Percentiles rank a stretch among this genome's conserved stretches.
These are phyloP conservation scores for Sinocyclocheilus maitianheensis DNA, from an alignment of 2,113 vertebrate genomes.

Conservation along the genomic window DNA sequence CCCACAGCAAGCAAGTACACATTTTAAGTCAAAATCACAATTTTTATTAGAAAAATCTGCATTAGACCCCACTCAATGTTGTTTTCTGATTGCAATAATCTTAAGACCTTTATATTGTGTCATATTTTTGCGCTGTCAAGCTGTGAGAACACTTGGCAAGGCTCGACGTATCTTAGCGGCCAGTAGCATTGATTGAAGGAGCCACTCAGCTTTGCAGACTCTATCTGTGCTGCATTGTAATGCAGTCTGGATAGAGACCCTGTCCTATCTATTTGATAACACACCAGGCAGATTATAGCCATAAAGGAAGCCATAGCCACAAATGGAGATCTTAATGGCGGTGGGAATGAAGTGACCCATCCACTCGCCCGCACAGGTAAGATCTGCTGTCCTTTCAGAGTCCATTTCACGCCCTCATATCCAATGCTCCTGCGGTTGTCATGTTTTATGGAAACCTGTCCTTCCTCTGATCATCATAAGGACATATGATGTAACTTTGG, in stretches of 20 bases:
- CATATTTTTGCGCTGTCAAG: constrained; percentile 11
- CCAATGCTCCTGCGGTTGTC: constrained; percentile 22
- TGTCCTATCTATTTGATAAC: constrained; percentile 34
- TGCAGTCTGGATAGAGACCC: constrained; percentile 41
- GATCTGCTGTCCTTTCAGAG: constrained; percentile 42
- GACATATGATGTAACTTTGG: constrained; percentile 30
- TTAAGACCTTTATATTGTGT: background rate
- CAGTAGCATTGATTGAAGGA: constrained; percentile 47
- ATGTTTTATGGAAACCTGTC: constrained; percentile 30
- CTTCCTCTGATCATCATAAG: constrained; percentile 27
- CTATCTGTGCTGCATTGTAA: constrained; percentile 52
- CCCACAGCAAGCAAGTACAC: background rate
- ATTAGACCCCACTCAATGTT: background rate
- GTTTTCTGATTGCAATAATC: constrained; percentile 9
- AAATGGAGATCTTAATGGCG: constrained; percentile 25
- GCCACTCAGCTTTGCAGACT: constrained; percentile 36
- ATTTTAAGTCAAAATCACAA: background rate
- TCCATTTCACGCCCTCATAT: constrained; percentile 22
- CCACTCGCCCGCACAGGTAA: constrained; percentile 7
- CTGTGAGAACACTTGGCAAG: constrained; percentile 34
- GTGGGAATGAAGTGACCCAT: constrained; percentile 37
- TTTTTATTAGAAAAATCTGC: background rate
- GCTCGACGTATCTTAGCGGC: constrained; percentile 33
- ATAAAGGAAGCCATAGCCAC: constrained; percentile 33
- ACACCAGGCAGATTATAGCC: constrained; percentile 13